Evolutionary conservation across 1,140 invertebrate genomes (phyloP).

Genomic region (Acyrthosiphon pisum): DNA sequence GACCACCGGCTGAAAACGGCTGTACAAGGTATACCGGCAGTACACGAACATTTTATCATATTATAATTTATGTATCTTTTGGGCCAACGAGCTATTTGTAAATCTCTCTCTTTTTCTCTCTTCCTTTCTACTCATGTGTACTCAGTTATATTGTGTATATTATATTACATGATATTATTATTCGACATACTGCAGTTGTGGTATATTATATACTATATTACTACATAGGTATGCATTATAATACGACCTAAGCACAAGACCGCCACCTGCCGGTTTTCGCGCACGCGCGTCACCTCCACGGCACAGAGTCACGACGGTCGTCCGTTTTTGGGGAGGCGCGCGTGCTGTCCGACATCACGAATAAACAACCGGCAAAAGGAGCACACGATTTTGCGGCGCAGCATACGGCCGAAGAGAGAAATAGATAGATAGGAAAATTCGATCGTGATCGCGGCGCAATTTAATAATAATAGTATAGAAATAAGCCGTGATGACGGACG

Average conservation of each 20-base stretch:
- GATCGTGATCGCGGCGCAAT: slow-evolving; percentile 5
- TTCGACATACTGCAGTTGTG: neutral
- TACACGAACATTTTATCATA: neutral
- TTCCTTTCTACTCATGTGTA: neutral
- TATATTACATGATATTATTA: slow-evolving; percentile 4
- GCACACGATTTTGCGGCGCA: slow-evolving; percentile 9
- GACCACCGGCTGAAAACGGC: neutral
- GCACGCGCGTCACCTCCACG: neutral
- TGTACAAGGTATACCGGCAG: neutral
- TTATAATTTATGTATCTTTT: neutral
- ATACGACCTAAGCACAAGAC: neutral
- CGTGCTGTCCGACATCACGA: slow-evolving; percentile 28
- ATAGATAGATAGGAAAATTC: neutral
- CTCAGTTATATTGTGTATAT: neutral
- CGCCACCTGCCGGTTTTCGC: slow-evolving; percentile 17
- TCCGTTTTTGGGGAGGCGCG: slow-evolving; percentile 21
- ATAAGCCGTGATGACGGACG: neutral
- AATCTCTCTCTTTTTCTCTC: neutral
- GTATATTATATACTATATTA: no score
- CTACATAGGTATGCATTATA: neutral
- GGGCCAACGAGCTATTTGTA: neutral
- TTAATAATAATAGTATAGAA: neutral
- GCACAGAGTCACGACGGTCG: neutral
- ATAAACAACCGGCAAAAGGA: neutral
- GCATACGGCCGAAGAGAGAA: neutral